Percentiles rank a stretch among this genome's conserved stretches.
Evolutionary conservation across 2,888 invertebrate genomes (phyloP).

Genomic region (Drosophila mulleri): DNA sequence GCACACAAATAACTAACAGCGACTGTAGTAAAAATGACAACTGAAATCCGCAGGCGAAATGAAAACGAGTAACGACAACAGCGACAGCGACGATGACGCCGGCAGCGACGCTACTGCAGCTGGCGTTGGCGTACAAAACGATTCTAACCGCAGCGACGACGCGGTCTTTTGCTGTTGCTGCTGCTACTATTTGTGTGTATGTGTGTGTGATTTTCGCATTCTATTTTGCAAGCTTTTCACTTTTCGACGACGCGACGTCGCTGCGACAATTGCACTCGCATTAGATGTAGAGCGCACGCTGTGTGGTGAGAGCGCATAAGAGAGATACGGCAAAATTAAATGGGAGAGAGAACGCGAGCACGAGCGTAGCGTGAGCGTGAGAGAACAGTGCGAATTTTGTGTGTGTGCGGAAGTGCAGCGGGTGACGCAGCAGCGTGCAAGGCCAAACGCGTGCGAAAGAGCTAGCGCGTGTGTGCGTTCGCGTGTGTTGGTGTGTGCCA

Average conservation of each 20-base stretch:
- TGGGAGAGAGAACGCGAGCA: slow-evolving; percentile 6
- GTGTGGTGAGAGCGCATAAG: slow-evolving; percentile 5
- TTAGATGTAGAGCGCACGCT: slow-evolving; percentile 59
- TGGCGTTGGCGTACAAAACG: slow-evolving; percentile 47
- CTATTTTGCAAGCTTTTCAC: slow-evolving; percentile 68
- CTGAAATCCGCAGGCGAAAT: slow-evolving; percentile 77
- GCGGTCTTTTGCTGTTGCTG: slow-evolving; percentile 17
- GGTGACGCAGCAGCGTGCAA: slow-evolving; percentile 62
- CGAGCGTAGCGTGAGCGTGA: not conserved
- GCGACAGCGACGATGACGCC: slow-evolving; percentile 28
- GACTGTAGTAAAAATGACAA: slow-evolving; percentile 79
- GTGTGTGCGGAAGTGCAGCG: slow-evolving; percentile 74
- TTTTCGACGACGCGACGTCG: slow-evolving; percentile 57
- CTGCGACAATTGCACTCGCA: slow-evolving; percentile 63
- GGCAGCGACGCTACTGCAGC: slow-evolving; percentile 43
- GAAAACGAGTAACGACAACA: slow-evolving; percentile 71
- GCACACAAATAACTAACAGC: slow-evolving; percentile 79
- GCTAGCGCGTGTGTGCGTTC: slow-evolving; percentile 34
- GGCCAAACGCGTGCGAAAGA: slow-evolving; percentile 72
- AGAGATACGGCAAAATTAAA: slow-evolving; percentile 1
- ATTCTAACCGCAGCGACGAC: slow-evolving; percentile 53
- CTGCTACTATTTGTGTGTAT: not conserved
- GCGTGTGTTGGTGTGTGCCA: slow-evolving; percentile 14
- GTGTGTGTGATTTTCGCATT: slow-evolving; percentile 31
- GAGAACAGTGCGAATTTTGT: slow-evolving; percentile 27